Evolutionary conservation across 2,888 invertebrate species (phyloP).

Genomic region (Petrolisthes cinctipes): DNA sequence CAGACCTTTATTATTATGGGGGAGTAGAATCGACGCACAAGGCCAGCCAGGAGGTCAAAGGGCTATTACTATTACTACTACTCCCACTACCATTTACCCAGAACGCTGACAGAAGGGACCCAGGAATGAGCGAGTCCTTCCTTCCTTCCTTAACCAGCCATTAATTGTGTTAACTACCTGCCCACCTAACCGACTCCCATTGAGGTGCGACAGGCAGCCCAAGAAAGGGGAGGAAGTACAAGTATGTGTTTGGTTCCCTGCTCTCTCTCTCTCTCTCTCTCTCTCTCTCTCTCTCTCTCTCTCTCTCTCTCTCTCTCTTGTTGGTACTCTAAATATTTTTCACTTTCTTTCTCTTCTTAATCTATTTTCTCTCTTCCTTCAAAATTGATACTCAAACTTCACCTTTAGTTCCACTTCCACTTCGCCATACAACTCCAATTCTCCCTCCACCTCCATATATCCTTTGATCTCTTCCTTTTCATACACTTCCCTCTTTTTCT

Average conservation of each 20-base stretch:
- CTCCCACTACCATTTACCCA: conserved; percentile 25
- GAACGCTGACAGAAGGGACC: conserved; percentile 41
- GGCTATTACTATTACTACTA: background rate
- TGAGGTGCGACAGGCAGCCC: conserved; percentile 17
- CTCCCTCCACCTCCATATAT: background rate
- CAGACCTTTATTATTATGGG: background rate
- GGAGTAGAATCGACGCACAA: background rate
- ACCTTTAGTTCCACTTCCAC: background rate
- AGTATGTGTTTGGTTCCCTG: conserved; percentile 1
- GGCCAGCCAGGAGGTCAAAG: conserved; percentile 17
- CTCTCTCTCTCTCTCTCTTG: conserved; percentile 22
- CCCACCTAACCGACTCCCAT: conserved; percentile 44
- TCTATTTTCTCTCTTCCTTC: background rate
- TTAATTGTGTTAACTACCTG: conserved; percentile 60
- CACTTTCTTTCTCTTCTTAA: background rate
- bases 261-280: conserved; percentile 36
- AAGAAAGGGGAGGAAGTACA: background rate
- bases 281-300: conserved; percentile 34
- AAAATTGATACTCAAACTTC: background rate
- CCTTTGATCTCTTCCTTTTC: background rate
- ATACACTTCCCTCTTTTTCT: background rate
- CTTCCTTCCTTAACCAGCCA: conserved; percentile 34
- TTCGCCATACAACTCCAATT: background rate
- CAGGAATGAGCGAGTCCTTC: conserved; percentile 12
- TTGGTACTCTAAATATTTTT: background rate